Percentiles rank a stretch among this genome's conserved stretches.
Evolutionary conservation across 2,888 invertebrate species (phyloP).

Genomic region (Euphydryas editha): DNA sequence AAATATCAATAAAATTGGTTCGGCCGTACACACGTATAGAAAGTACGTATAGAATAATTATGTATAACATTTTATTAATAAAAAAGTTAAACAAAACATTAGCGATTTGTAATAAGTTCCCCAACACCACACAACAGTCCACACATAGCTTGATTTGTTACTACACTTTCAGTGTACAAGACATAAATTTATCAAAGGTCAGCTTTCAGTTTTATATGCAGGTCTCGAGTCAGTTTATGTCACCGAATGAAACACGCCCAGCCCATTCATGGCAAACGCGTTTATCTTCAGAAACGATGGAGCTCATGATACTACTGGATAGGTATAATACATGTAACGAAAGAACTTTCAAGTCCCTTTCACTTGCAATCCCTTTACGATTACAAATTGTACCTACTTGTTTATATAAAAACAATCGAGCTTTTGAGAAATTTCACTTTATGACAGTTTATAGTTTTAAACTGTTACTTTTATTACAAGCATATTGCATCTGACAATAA

Average conservation of each 20-base stretch:
- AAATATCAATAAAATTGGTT: too few relatives aligned
- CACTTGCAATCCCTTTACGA: constrained; percentile 58
- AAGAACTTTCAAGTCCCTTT: constrained; percentile 68
- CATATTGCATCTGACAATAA: neutral
- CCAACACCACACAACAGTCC: too few relatives aligned
- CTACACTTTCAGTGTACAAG: neutral
- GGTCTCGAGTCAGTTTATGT: constrained; percentile 13
- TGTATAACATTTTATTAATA: too few relatives aligned
- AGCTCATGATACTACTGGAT: constrained; percentile 20
- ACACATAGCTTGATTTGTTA: too few relatives aligned
- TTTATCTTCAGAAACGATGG: constrained; percentile 29
- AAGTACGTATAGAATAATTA: too few relatives aligned
- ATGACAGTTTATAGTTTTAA: neutral
- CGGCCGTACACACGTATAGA: too few relatives aligned
- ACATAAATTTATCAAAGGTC: neutral
- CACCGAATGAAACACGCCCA: constrained; percentile 15
- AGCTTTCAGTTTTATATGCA: constrained; percentile 17
- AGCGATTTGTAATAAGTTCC: too few relatives aligned
- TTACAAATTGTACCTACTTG: constrained; percentile 30
- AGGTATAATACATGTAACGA: constrained; percentile 17
- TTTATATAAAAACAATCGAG: neutral
- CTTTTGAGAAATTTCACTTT: constrained; percentile 1
- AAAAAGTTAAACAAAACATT: too few relatives aligned
- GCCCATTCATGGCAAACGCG: constrained; percentile 30
- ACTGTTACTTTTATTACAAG: neutral